These are phyloP conservation scores for Poeciliopsis turneri DNA, from an alignment of 2,797 vertebrate species.

Conservation along the genomic window DNA sequence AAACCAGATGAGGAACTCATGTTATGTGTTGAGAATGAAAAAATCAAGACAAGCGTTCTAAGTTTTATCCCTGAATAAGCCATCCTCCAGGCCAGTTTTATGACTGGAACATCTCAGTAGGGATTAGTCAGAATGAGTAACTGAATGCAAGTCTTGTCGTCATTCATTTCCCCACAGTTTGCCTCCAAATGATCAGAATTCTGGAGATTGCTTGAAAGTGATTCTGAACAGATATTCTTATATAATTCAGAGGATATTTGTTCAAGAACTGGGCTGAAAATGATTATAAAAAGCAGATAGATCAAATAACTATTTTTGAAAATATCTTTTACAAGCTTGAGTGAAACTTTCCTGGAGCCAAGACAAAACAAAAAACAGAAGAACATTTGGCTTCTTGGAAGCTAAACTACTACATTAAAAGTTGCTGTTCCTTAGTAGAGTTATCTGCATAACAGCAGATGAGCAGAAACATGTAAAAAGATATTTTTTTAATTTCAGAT, in stretches of 20 bases:
- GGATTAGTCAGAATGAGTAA: slow-evolving; percentile 22
- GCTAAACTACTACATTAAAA: background rate
- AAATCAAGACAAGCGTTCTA: background rate
- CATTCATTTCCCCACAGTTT: background rate
- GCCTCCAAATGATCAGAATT: slow-evolving; percentile 8
- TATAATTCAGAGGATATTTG: background rate
- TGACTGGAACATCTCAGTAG: background rate
- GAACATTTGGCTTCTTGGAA: background rate
- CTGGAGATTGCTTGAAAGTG: background rate
- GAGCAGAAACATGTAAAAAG: background rate
- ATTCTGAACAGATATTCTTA: background rate
- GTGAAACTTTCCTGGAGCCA: background rate
- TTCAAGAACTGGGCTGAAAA: background rate
- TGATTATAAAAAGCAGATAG: background rate
- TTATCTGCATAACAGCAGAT: background rate
- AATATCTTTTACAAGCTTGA: background rate
- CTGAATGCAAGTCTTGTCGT: background rate
- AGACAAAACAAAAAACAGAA: background rate
- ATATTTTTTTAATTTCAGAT: background rate
- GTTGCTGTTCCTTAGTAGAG: background rate
- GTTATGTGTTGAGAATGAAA: background rate
- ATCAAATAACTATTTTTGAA: background rate
- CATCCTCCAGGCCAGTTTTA: background rate
- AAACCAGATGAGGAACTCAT: background rate
- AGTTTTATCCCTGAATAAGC: background rate